Base-by-base conservation (phyloP, 2,113 vertebrate genomes). In the Alaudala cheleensis region DNA sequence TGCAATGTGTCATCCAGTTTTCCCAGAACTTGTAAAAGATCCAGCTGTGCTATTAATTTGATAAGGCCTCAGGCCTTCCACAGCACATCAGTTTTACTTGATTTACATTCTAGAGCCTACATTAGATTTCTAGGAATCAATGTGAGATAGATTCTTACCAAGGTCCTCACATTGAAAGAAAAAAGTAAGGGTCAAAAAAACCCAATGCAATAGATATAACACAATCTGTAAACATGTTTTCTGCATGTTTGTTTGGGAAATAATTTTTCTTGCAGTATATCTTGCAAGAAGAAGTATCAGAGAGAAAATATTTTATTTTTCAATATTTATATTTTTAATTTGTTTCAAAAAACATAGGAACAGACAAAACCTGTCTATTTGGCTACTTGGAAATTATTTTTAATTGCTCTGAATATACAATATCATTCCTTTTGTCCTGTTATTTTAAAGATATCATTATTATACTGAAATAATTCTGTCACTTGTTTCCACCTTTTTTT, bases 31-130 rank as follows among this genome's bases (percentile, higher is more conserved):
- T 78, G 37, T 51, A 69, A 81, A 94, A 76, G 76, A 90, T 64
- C 45, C 81, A 97, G 49, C 65, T 90, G 60, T 66, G 65, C 62
- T 80, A n/a, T 44, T 90, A 85, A 91, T 93, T 96, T 84, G 77
- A 40, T 91, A 47, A 80, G 58, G 53, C 77, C 22, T 91, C 70
- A 67, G n/a, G 85, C 40, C 29, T 91, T 86, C 53, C 33, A 81
- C 40, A 64, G 54, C 28, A 58, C 66, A 80, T 66, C 47, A 69
- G 5, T 97, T 93, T 94, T 91, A 29, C 39, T 90, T 83, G 70
- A 92, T 49, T 95, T 91, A 28, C 34, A 45, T 44, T 91, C 19
- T 16, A 14, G 24, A 17, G 10, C 9, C 13, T 73, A 67, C 39
- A 26, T 79, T 79, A 51, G 28, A 62, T 71, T 92, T 92, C 45